Percentiles rank a stretch among this genome's conserved stretches.
Evolutionary conservation across 2,888 invertebrate species (phyloP).

Genomic region (Pseudococcus viburni): DNA sequence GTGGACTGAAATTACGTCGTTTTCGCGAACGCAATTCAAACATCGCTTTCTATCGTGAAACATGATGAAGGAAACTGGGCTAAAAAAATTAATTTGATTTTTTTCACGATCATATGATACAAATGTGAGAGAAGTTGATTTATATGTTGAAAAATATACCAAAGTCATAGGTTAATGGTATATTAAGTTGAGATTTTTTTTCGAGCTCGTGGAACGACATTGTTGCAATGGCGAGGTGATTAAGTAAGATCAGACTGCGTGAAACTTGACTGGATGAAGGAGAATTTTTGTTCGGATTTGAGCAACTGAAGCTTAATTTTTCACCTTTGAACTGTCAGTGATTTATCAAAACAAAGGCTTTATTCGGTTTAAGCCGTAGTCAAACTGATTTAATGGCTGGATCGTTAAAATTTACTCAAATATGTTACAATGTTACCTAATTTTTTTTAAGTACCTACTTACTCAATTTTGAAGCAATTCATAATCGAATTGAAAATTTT

Average conservation of each 20-base stretch:
- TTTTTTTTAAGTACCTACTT: neutral
- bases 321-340: neutral
- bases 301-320: neutral
- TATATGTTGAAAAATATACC: neutral
- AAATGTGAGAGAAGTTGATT: slow-evolving; percentile 22
- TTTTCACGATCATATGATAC: neutral
- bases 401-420: neutral
- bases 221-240: neutral
- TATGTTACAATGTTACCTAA: neutral
- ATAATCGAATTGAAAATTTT: too few relatives aligned
- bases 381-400: neutral
- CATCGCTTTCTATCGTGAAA: neutral
- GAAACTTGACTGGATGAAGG: neutral
- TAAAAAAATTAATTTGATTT: slow-evolving; percentile 9
- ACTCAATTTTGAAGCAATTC: too few relatives aligned
- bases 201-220: neutral
- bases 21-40: neutral
- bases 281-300: neutral
- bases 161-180: neutral
- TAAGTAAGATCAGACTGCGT: neutral
- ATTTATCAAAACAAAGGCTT: neutral
- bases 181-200: neutral
- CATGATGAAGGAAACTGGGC: neutral
- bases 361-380: neutral
- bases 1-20: neutral